These are phyloP conservation scores for Pristionchus entomophagus DNA, from an alignment of 2,888 invertebrate genomes.

Conservation along the genomic window DNA sequence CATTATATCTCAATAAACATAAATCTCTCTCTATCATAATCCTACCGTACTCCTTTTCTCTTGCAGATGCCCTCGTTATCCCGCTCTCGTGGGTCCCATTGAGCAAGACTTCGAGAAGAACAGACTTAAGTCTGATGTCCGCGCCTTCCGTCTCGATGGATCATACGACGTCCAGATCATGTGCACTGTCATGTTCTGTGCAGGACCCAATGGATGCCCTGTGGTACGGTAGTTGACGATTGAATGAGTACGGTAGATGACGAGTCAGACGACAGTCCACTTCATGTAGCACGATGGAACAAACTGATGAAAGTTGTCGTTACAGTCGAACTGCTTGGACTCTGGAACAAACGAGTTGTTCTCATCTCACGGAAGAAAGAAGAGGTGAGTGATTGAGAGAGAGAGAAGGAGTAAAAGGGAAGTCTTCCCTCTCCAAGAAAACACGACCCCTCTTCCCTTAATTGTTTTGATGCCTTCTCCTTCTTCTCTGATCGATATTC, in stretches of 20 bases:
- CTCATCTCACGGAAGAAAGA: constrained; percentile 75
- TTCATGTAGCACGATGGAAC: no score
- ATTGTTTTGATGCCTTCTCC: constrained; percentile 1
- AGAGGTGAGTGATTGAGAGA: constrained; percentile 58
- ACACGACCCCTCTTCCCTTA: constrained; percentile 26
- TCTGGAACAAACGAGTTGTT: constrained; percentile 76
- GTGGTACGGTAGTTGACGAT: constrained; percentile 59
- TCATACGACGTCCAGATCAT: constrained; percentile 76
- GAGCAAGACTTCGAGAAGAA: constrained; percentile 76
- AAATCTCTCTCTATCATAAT: neutral
- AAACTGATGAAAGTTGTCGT: no score
- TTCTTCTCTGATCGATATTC: neutral
- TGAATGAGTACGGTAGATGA: neutral
- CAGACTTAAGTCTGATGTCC: constrained; percentile 74
- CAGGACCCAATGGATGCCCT: constrained; percentile 76
- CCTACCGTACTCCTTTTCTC: neutral
- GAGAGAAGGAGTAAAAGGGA: neutral
- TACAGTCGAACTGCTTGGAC: constrained; percentile 75
- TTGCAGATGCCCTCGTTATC: constrained; percentile 74
- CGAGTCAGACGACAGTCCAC: no score
- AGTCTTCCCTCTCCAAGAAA: neutral
- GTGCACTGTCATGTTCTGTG: constrained; percentile 76
- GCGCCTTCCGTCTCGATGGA: constrained; percentile 76
- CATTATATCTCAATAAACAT: neutral
- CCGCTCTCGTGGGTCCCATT: constrained; percentile 76